phyloP scores from a whole-genome alignment of 2,797 vertebrate genomes.

The Cynopterus sphinx region DNA sequence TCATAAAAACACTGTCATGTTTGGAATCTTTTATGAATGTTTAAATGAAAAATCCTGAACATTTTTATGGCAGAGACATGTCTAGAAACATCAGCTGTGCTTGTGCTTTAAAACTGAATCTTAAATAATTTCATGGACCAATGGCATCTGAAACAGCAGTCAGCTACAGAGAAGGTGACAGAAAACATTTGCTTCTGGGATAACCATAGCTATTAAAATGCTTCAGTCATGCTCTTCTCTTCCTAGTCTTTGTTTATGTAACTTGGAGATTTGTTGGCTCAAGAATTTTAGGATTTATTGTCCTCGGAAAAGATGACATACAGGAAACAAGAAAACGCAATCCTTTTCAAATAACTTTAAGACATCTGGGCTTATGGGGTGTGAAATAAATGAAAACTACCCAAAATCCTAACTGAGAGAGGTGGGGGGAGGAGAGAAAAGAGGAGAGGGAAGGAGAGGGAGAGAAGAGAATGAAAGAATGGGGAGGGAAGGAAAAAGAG shows the following conservation, averaged over 20 bases:
- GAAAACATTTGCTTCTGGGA: background rate
- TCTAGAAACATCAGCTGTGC: background rate
- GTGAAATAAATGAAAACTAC: background rate
- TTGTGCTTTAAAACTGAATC: background rate
- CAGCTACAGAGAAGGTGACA: background rate
- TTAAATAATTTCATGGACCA: background rate
- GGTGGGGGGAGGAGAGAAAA: background rate
- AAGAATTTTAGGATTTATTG: background rate
- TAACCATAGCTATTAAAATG: background rate
- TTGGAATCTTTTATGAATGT: background rate
- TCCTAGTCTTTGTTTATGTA: conserved; percentile 7
- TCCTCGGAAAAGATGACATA: background rate
- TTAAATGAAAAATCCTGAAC: background rate
- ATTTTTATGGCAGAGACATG: background rate
- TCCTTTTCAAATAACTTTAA: background rate
- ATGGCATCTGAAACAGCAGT: background rate
- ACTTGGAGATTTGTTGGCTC: background rate
- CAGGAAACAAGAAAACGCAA: conserved; percentile 33
- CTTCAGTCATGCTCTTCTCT: background rate
- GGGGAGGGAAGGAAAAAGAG: background rate
- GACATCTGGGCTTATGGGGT: background rate
- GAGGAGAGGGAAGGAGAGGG: background rate
- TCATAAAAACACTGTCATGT: background rate
- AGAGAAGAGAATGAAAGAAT: no score
- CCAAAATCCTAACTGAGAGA: background rate